These are phyloP conservation scores for Drosophila atripex DNA, from an alignment of 2,888 invertebrate genomes.

Conservation along the genomic window DNA sequence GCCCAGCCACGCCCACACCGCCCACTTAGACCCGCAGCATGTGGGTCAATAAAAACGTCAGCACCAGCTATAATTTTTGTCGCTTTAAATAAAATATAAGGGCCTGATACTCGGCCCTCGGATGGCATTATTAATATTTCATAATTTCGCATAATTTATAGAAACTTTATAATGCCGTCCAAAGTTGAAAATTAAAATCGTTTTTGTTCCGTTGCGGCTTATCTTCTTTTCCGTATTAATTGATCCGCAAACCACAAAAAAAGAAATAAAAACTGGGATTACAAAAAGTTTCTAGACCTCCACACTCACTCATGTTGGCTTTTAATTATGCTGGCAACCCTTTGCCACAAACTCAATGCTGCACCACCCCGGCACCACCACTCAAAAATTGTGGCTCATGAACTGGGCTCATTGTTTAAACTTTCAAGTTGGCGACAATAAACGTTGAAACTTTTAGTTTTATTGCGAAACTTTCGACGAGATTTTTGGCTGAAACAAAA, in stretches of 20 bases:
- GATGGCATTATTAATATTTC: constrained; percentile 60
- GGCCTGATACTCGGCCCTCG: constrained; percentile 31
- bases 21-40: constrained; percentile 13
- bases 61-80: constrained; percentile 58
- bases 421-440: constrained; percentile 77
- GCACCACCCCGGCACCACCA: constrained; percentile 11
- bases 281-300: constrained; percentile 48
- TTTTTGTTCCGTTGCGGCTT: constrained; percentile 48
- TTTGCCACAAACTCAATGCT: constrained; percentile 34
- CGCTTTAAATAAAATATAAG: constrained; percentile 60
- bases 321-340: constrained; percentile 71
- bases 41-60: constrained; percentile 72
- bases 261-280: constrained; percentile 33
- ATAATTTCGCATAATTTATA: constrained; percentile 56
- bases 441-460: constrained; percentile 77
- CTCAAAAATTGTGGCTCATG: constrained; percentile 69
- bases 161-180: constrained; percentile 29
- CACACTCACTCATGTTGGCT: constrained; percentile 53
- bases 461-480: constrained; percentile 76
- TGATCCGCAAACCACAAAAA: constrained; percentile 30
- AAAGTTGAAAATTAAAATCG: constrained; percentile 33
- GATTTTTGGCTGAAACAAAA: constrained; percentile 70
- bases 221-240: constrained; percentile 59
- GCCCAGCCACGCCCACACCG: constrained; percentile 2
- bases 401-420: constrained; percentile 76